Percentiles rank a stretch among this genome's conserved stretches.
Evolutionary conservation across 2,797 vertebrate species (phyloP).

Genomic region (Esox masquinongy): DNA sequence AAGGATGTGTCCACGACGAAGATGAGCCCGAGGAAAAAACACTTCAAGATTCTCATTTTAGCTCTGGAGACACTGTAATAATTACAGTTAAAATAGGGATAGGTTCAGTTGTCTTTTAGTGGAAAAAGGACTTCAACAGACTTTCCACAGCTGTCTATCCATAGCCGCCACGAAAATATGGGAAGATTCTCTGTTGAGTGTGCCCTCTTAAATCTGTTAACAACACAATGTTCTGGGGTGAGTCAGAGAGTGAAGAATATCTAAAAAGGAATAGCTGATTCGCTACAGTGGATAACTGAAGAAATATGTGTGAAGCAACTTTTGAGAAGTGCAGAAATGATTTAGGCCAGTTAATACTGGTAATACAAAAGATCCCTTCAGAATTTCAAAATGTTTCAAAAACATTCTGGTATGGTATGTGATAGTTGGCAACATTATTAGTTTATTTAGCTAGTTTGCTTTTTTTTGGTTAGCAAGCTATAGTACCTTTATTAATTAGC

Average conservation of each 20-base stretch:
- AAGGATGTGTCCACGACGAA: slow-evolving; percentile 10
- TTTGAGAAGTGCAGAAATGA: background rate
- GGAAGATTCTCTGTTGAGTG: background rate
- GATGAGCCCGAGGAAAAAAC: slow-evolving; percentile 12
- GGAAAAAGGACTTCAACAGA: background rate
- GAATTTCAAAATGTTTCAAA: background rate
- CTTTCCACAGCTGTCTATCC: background rate
- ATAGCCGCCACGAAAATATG: background rate
- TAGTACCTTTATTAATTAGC: background rate
- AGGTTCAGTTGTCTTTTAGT: background rate
- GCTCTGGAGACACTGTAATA: background rate
- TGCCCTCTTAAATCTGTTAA: background rate
- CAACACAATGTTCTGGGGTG: background rate
- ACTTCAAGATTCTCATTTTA: slow-evolving; percentile 8
- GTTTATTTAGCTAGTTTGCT: background rate
- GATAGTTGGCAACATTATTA: background rate
- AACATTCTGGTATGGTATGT: background rate
- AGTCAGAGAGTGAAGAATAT: slow-evolving; percentile 1
- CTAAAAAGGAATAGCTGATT: slow-evolving; percentile 10
- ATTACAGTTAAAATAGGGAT: background rate
- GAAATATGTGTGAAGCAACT: slow-evolving; percentile 6
- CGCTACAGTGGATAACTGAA: background rate
- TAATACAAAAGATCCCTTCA: background rate
- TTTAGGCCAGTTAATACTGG: background rate
- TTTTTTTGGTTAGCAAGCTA: background rate